phyloP scores from a whole-genome alignment of 2,888 invertebrate genomes.

The Pristionchus mayeri region DNA sequence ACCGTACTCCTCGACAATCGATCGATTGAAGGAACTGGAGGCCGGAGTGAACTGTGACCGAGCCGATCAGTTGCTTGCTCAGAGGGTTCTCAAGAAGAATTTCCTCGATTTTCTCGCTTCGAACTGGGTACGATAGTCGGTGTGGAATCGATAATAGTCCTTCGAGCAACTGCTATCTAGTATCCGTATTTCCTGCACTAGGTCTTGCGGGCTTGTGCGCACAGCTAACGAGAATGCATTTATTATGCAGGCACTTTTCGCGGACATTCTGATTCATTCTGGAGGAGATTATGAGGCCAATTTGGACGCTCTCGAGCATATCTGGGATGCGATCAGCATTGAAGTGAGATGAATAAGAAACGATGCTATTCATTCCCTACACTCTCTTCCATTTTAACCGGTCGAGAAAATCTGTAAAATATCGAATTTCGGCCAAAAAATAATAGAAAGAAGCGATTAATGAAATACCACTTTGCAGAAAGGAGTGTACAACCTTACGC shows the following conservation, averaged over 20 bases:
- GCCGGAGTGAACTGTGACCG: background rate
- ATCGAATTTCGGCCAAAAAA: no score
- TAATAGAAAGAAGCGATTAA: no score
- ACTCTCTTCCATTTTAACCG: no score
- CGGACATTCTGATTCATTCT: background rate
- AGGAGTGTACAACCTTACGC: slow-evolving; percentile 31
- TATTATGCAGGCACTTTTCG: background rate
- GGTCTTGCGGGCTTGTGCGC: no score
- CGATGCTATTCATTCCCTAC: no score
- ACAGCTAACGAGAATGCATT: background rate
- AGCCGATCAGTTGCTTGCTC: background rate
- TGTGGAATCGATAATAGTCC: no score
- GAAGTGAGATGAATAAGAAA: background rate
- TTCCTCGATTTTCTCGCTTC: slow-evolving; percentile 11
- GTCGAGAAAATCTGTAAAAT: no score
- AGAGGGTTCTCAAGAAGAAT: background rate
- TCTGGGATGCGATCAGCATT: background rate
- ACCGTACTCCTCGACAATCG: background rate
- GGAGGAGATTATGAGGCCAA: background rate
- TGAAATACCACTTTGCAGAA: background rate
- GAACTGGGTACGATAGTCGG: background rate
- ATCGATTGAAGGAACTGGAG: background rate
- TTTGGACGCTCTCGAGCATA: background rate
- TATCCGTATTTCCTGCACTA: no score
- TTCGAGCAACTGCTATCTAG: no score